These are phyloP conservation scores for Paedocypris sp. DNA, from an alignment of 2,113 vertebrate species.

Conservation along the genomic window DNA sequence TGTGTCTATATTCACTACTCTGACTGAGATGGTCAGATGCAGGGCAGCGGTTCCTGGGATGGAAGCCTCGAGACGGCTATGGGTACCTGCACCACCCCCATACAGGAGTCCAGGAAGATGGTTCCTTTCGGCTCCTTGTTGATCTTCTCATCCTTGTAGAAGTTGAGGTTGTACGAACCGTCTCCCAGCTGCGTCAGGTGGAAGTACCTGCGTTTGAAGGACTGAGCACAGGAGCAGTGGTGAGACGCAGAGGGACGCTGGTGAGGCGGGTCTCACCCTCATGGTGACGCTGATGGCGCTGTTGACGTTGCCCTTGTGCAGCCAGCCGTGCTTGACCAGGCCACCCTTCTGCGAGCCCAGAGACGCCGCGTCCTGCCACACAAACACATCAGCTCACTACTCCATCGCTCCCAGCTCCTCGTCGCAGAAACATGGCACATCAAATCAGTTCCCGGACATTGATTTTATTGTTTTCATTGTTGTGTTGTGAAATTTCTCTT, in stretches of 20 bases:
- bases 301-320: slow-evolving; percentile 98
- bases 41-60: no score
- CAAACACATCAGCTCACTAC: slow-evolving; percentile 18
- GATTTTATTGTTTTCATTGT: no score
- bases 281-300: slow-evolving; percentile 97
- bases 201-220: slow-evolving; percentile 97
- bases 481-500: no score
- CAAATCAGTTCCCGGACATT: no score
- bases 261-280: slow-evolving; percentile 70
- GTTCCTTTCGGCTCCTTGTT: slow-evolving; percentile 97
- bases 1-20: no score
- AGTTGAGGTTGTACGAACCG: slow-evolving; percentile 95
- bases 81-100: slow-evolving; percentile 91
- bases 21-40: no score
- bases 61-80: not conserved
- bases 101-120: slow-evolving; percentile 96
- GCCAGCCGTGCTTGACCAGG: slow-evolving; percentile 92
- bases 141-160: slow-evolving; percentile 98
- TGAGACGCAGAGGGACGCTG: not conserved
- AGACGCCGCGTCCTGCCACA: slow-evolving; percentile 81
- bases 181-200: slow-evolving; percentile 92
- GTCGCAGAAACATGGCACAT: no score
- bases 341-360: slow-evolving; percentile 95
- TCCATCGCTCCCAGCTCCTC: no score
- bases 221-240: slow-evolving; percentile 56